Evolutionary conservation across 2,113 vertebrate genomes (phyloP).

Genomic region (Tragelaphus buxtoni): DNA sequence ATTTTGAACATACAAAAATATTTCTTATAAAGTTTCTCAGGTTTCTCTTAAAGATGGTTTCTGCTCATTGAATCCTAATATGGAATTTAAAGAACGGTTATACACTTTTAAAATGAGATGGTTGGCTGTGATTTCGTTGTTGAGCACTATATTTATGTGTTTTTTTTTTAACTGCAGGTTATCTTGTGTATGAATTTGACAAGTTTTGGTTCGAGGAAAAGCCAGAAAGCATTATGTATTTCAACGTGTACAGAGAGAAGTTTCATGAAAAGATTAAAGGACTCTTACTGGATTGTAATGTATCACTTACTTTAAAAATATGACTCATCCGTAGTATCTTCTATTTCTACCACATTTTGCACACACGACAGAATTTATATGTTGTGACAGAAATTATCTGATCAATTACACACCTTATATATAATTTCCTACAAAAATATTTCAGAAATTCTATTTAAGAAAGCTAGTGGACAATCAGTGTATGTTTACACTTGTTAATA

Average conservation of each 20-base stretch:
- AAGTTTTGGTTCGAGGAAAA: constrained; percentile 97
- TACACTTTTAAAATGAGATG: not conserved
- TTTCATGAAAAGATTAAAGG: constrained; percentile 91
- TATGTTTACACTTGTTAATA: constrained; percentile 79
- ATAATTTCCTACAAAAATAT: constrained; percentile 63
- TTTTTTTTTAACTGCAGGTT: constrained; percentile 84
- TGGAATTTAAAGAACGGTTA: not conserved
- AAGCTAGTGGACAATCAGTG: constrained; percentile 85
- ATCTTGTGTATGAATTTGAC: constrained; percentile 95
- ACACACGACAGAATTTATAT: constrained; percentile 67
- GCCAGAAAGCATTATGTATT: constrained; percentile 98
- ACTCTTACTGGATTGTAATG: constrained; percentile 84
- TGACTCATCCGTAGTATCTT: constrained; percentile 68
- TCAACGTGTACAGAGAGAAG: constrained; percentile 96
- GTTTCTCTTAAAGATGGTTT: not conserved
- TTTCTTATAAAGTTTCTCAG: not conserved
- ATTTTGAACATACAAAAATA: not conserved
- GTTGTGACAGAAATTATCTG: constrained; percentile 70
- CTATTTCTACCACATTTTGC: constrained; percentile 68
- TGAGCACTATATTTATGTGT: not conserved
- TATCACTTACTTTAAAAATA: constrained; percentile 83
- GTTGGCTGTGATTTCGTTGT: not conserved
- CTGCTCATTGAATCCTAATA: not conserved
- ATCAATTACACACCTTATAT: constrained; percentile 70
- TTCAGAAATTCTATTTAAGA: constrained; percentile 76